Conservation (phyloP, 2,797 vertebrate genomes). For the Loris lydekkerianus region DNA sequence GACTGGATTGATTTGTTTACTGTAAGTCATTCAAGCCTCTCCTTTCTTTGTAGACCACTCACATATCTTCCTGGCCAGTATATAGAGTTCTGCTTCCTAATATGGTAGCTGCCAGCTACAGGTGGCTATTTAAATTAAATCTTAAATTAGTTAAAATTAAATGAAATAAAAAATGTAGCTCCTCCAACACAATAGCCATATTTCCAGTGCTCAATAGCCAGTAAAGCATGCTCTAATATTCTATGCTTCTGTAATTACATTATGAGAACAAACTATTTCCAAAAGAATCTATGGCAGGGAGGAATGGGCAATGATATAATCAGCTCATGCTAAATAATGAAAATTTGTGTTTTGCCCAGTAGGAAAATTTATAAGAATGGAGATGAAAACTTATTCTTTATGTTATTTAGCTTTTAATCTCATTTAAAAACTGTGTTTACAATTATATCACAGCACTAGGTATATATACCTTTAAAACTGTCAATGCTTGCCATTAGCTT, state of each 20-base stretch:
- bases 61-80: not conserved
- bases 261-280: not conserved
- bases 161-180: constrained; percentile 45
- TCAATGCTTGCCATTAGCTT: not conserved
- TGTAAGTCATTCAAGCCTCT: not conserved
- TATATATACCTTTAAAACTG: constrained; percentile 17
- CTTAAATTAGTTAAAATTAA: constrained; percentile 44
- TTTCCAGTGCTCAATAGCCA: constrained; percentile 10
- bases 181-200: not conserved
- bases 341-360: not conserved
- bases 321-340: constrained; percentile 45
- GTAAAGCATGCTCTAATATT: not conserved
- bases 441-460: not conserved
- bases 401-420: constrained; percentile 24
- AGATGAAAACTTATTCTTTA: not conserved
- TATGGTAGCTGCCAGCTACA: not conserved
- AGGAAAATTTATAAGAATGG: not conserved
- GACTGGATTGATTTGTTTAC: constrained; percentile 1
- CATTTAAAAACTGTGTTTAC: constrained; percentile 49
- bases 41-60: not conserved
- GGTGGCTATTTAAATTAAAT: constrained; percentile 39
- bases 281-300: constrained; percentile 23
- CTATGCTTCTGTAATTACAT: not conserved
- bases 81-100: not conserved
- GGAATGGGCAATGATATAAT: not conserved